These are phyloP conservation scores for Paramacrobiotus metropolitanus DNA, from an alignment of 1,140 invertebrate genomes.

Conservation along the genomic window DNA sequence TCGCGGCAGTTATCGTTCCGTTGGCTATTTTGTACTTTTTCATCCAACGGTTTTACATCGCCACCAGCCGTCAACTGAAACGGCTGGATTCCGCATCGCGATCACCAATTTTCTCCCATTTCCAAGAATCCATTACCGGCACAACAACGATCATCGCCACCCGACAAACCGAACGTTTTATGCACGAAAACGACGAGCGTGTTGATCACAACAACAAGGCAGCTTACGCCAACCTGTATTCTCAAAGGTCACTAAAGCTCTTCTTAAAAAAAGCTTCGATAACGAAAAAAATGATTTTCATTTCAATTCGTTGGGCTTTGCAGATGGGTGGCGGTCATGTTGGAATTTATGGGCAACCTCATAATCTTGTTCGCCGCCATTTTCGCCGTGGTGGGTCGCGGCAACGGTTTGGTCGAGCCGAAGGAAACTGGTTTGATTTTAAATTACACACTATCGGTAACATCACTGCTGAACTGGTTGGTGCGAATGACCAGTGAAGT, in stretches of 20 bases:
- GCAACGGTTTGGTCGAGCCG: conserved; percentile 11
- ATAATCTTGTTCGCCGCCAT: conserved; percentile 15
- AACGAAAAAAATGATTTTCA: no score
- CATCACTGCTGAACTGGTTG: neutral
- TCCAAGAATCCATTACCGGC: conserved; percentile 27
- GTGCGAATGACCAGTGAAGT: neutral
- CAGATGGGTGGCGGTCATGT: conserved; percentile 15
- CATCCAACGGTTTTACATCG: conserved; percentile 34
- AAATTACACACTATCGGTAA: conserved; percentile 15
- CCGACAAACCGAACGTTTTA: conserved; percentile 17
- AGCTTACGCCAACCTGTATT: conserved; percentile 15
- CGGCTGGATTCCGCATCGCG: conserved; percentile 27
- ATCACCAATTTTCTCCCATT: conserved; percentile 30
- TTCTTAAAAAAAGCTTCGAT: no score
- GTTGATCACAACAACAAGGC: conserved; percentile 20
- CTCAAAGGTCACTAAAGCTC: conserved; percentile 10
- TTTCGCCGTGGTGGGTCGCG: conserved; percentile 15
- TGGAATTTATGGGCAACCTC: conserved; percentile 17
- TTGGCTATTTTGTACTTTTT: conserved; percentile 66
- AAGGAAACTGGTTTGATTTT: conserved; percentile 15
- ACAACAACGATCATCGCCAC: conserved; percentile 24
- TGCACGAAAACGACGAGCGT: conserved; percentile 14
- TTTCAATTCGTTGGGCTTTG: neutral
- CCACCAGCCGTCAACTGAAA: conserved; percentile 29
- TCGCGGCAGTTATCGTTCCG: conserved; percentile 57